Evolutionary conservation across 2,113 vertebrate genomes (phyloP), one percentile per base, ranked within the genome.

Genomic region (Chroicocephalus ridibundus): DNA sequence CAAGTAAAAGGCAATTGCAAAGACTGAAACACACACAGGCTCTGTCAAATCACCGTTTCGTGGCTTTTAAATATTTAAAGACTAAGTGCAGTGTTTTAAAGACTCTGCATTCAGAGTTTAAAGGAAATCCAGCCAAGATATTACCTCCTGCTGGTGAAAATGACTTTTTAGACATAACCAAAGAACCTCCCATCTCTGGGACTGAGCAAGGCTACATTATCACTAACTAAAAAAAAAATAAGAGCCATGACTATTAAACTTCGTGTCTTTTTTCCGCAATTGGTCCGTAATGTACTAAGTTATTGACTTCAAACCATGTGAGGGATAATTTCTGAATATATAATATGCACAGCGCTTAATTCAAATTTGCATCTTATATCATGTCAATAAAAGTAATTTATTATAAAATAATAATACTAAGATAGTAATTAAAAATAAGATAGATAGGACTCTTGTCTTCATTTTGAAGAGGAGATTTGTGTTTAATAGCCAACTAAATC

Each of bases 361-460:
- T 68, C 11, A 55, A 15, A 31, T 34, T 18, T 5, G 4, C 25
- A 26, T 5, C 11, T 51, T 38, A 44, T 49, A 49, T 42, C 20
- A 14, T 6, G 18, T 1, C 42, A 82, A 27, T 20, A 71, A 32
- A 34, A 3, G 51, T 10, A 4, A 11, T 15, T 31, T 9, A 16
- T 38, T 44, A 58, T 9, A 66, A 62, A 83, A 83, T 16, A 78
- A 31, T 10, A 79, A 27, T 13, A 52, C 3, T 11, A 60, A 61
- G 72, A 55, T 6, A 62, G 27, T 24, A 21, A 61, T 13, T 44
- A 26, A 36, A 71, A 68, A 24, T 17, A 78, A 60, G n/a, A 36
- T 6, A 8, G 2, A 25, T 1, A n/a, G 14, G 14, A 25, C 6
- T 49, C 5, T 24, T 25, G 9, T 19, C 27, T 46, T 61, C 2